A percentile compares a stretch with the other conserved stretches of the same genome.
Evolutionary conservation across 2,113 vertebrate species (phyloP).

Genomic region (Nicator chloris): DNA sequence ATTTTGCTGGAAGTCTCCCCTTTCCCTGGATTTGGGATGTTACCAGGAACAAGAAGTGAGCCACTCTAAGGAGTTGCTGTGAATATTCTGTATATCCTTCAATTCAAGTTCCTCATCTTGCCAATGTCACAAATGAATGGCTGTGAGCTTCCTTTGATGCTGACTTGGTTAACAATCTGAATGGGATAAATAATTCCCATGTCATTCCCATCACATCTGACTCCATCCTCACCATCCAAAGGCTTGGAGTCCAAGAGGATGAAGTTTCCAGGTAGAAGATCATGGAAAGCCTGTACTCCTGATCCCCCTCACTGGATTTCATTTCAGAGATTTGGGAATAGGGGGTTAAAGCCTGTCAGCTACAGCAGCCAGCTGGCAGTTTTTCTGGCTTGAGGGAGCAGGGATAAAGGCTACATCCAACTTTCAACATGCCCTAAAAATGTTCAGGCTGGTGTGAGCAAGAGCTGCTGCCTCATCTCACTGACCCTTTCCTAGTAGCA

Average conservation of each 20-base stretch:
- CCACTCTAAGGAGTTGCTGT: neutral
- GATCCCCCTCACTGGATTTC: neutral
- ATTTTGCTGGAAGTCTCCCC: neutral
- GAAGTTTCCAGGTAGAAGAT: neutral
- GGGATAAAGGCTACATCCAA: neutral
- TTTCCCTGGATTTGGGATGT: neutral
- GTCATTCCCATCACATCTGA: neutral
- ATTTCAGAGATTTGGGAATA: neutral
- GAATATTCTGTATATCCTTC: neutral
- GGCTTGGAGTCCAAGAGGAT: fast-evolving
- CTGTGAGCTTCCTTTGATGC: neutral
- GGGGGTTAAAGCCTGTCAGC: neutral
- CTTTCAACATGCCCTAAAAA: neutral
- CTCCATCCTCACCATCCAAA: neutral
- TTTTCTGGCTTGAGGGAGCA: neutral
- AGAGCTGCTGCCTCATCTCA: neutral
- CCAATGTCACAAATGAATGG: neutral
- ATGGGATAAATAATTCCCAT: neutral
- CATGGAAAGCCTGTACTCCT: neutral
- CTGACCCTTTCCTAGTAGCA: neutral
- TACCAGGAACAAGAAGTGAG: neutral
- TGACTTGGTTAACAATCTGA: neutral
- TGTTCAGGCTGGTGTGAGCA: neutral
- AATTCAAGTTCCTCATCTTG: neutral
- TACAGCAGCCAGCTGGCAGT: neutral